Percentiles rank a stretch among this genome's conserved stretches.
Evolutionary conservation across 2,888 invertebrate genomes (phyloP).

Genomic region (Iphiclides podalirius): DNA sequence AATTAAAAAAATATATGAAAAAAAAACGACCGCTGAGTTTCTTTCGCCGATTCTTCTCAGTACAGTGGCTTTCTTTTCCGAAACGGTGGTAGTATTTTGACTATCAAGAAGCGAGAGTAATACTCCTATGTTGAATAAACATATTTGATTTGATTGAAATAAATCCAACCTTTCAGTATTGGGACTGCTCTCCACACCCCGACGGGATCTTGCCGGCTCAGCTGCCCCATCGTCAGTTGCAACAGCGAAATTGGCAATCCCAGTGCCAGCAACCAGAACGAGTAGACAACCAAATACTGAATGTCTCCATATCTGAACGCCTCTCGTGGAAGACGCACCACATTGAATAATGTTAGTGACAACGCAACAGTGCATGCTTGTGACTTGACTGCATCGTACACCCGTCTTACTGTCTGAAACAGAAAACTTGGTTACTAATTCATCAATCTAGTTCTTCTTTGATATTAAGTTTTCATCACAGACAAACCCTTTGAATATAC

Average conservation of each 20-base stretch:
- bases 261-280: slow-evolving; percentile 77
- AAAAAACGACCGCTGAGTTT: too few species aligned
- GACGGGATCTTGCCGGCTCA: slow-evolving; percentile 83
- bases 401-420: slow-evolving; percentile 62
- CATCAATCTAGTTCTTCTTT: too few species aligned
- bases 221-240: slow-evolving; percentile 83
- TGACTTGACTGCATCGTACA: slow-evolving; percentile 58
- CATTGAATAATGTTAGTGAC: slow-evolving; percentile 81
- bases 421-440: slow-evolving; percentile 4
- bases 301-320: slow-evolving; percentile 81
- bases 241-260: slow-evolving; percentile 81
- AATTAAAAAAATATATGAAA: too few species aligned
- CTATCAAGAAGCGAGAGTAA: too few species aligned
- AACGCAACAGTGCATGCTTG: slow-evolving; percentile 80
- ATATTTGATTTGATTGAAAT: too few species aligned
- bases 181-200: slow-evolving; percentile 84
- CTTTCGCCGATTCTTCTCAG: too few species aligned
- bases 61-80: too few species aligned
- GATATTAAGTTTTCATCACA: too few species aligned
- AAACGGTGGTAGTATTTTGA: too few species aligned
- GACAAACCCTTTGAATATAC: too few species aligned
- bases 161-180: slow-evolving; percentile 78
- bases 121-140: too few species aligned
- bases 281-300: slow-evolving; percentile 81
- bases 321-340: slow-evolving; percentile 80